phyloP scores from a whole-genome alignment of 2,797 vertebrate genomes.

The Sebastes oblongus region DNA sequence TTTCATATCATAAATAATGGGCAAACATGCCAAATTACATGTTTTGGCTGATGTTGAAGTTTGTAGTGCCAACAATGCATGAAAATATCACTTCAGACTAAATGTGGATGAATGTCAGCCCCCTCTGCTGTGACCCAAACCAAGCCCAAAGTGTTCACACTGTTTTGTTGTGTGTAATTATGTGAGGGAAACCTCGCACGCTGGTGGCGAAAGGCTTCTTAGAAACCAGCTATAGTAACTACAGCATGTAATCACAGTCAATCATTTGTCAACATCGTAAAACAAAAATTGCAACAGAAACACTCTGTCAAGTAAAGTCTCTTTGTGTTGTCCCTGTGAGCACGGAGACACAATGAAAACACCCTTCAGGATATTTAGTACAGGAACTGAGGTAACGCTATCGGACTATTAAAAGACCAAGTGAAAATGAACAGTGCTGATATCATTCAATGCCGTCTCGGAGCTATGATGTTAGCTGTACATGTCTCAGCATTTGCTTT shows the following conservation, averaged over 20 bases:
- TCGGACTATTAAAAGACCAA: not conserved
- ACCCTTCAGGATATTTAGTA: not conserved
- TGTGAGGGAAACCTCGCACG: not conserved
- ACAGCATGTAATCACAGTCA: constrained; percentile 21
- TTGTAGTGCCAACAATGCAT: not conserved
- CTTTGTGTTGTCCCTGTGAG: not conserved
- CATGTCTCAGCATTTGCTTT: not conserved
- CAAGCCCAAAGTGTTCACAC: constrained; percentile 7
- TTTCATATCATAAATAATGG: not conserved
- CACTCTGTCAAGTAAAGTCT: not conserved
- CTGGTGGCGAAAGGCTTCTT: constrained; percentile 1
- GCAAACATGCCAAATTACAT: not conserved
- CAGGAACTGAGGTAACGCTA: not conserved
- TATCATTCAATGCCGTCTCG: not conserved
- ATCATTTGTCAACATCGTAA: constrained; percentile 10
- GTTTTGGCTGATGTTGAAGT: not conserved
- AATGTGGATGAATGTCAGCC: not conserved
- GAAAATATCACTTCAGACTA: not conserved
- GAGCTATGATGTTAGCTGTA: not conserved
- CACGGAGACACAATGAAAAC: not conserved
- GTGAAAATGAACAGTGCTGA: not conserved
- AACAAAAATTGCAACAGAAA: not conserved
- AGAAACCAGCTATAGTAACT: constrained; percentile 14
- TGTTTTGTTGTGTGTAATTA: constrained; percentile 29
- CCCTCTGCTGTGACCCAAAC: not conserved